Evolutionary conservation across 2,888 invertebrate genomes (phyloP).

Genomic region (Himalopsyche anomala): DNA sequence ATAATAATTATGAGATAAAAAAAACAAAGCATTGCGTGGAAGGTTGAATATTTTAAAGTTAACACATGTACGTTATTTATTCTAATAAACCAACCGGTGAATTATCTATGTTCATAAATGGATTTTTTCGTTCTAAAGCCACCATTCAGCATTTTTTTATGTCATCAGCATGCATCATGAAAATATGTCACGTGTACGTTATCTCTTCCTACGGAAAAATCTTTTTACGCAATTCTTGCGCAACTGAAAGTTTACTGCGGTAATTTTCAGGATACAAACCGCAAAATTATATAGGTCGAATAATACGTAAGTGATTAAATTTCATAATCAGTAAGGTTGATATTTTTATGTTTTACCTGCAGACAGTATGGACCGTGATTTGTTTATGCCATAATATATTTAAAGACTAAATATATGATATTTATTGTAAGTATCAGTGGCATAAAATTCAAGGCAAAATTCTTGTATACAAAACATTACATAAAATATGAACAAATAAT

Average conservation of each 20-base stretch:
- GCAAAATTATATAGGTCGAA: not conserved
- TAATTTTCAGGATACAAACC: not conserved
- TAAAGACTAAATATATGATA: too few relatives aligned
- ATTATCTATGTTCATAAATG: too few relatives aligned
- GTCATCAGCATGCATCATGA: not conserved
- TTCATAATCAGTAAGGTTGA: not conserved
- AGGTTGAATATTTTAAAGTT: too few relatives aligned
- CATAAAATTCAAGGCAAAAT: too few relatives aligned
- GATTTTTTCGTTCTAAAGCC: not conserved
- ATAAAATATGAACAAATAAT: too few relatives aligned
- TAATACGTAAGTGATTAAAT: not conserved
- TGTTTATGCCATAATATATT: too few relatives aligned
- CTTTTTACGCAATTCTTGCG: not conserved
- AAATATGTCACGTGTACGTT: slow-evolving; percentile 18
- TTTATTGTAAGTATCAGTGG: too few relatives aligned
- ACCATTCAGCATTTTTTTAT: slow-evolving; percentile 13
- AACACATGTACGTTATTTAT: too few relatives aligned
- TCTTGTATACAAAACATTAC: too few relatives aligned
- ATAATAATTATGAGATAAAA: too few relatives aligned
- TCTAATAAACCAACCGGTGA: too few relatives aligned
- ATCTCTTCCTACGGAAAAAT: not conserved
- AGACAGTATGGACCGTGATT: not conserved
- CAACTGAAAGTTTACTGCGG: not conserved
- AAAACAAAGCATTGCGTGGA: too few relatives aligned
- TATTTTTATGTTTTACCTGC: not conserved